Percentiles rank a stretch among this genome's conserved stretches.
Evolutionary conservation across 1,140 invertebrate species (phyloP).

Genomic region (Hylyphantes graminicola): DNA sequence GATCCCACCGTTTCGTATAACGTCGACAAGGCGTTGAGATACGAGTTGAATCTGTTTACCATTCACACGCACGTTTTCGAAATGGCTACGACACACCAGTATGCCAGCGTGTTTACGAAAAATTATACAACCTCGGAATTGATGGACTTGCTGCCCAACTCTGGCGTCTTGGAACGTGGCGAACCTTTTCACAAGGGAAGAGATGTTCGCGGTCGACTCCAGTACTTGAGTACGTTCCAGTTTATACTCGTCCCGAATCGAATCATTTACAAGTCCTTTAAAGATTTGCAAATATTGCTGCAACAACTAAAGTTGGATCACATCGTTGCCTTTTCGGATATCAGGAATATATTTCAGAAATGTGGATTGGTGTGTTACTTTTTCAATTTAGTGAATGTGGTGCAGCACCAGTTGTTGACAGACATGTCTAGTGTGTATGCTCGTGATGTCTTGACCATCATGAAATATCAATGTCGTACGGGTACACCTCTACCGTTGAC

Average conservation of each 20-base stretch:
- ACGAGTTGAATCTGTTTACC: too few relatives aligned
- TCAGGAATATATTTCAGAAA: background rate
- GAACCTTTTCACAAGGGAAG: too few relatives aligned
- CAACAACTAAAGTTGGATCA: background rate
- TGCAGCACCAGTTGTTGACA: too few relatives aligned
- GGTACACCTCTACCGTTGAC: conserved; percentile 16
- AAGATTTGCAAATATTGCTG: background rate
- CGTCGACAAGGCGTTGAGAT: too few relatives aligned
- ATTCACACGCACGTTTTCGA: too few relatives aligned
- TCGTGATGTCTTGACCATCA: conserved; percentile 5
- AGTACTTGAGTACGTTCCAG: background rate
- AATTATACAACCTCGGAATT: too few relatives aligned
- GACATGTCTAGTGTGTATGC: background rate
- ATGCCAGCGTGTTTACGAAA: too few relatives aligned
- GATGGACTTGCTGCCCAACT: too few relatives aligned
- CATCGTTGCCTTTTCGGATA: background rate
- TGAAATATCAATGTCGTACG: conserved; percentile 21
- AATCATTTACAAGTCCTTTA: background rate
- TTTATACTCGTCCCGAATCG: background rate
- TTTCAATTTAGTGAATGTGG: background rate
- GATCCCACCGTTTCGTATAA: too few relatives aligned
- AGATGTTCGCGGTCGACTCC: background rate
- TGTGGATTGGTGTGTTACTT: background rate
- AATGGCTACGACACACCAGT: too few relatives aligned
- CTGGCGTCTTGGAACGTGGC: too few relatives aligned